These are phyloP conservation scores for Eriosoma lanigerum DNA, from an alignment of 1,140 invertebrate genomes.

Conservation along the genomic window DNA sequence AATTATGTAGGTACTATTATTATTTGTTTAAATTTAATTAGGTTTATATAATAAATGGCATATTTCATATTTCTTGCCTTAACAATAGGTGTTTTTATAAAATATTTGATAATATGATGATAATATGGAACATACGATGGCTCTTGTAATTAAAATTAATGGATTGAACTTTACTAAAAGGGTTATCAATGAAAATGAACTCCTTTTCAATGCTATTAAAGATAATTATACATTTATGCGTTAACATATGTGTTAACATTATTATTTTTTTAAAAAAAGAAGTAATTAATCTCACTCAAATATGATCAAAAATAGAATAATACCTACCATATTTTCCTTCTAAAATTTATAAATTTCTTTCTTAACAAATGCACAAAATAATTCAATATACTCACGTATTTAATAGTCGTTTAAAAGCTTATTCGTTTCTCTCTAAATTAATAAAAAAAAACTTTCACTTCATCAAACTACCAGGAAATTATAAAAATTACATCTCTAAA, in stretches of 20 bases:
- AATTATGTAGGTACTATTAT: not conserved
- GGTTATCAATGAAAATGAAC: conserved; percentile 24
- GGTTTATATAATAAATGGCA: not conserved
- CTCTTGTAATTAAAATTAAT: conserved; percentile 46
- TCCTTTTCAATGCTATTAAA: conserved; percentile 17
- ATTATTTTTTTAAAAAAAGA: not conserved
- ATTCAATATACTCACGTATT: too few relatives aligned
- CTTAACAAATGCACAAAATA: conserved; percentile 18
- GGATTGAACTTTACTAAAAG: conserved; percentile 10
- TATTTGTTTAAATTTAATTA: not conserved
- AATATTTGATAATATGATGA: not conserved
- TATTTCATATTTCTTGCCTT: not conserved
- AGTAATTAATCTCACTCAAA: not conserved
- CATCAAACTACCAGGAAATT: too few relatives aligned
- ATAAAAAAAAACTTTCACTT: too few relatives aligned
- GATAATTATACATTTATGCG: conserved; percentile 5
- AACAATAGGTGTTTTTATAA: not conserved
- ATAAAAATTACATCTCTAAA: too few relatives aligned
- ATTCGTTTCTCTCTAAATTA: too few relatives aligned
- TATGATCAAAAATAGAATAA: not conserved
- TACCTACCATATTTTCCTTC: not conserved
- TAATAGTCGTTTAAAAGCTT: too few relatives aligned
- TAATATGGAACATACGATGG: not conserved
- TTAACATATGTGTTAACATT: not conserved
- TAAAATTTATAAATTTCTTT: not conserved